These are phyloP conservation scores for Diaprepes abbreviatus DNA, from an alignment of 2,888 invertebrate genomes.

Conservation along the genomic window DNA sequence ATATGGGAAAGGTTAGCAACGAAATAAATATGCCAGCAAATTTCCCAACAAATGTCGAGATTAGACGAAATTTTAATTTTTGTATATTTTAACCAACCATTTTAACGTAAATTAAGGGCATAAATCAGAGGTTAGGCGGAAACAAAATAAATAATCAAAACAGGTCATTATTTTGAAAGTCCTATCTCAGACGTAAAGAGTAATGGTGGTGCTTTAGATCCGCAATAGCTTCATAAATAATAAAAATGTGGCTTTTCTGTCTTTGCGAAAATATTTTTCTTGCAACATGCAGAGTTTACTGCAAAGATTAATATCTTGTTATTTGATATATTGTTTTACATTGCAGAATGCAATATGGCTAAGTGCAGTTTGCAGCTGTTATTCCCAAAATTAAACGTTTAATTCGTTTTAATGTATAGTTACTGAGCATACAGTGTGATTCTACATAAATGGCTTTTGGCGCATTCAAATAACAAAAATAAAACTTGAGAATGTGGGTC, in stretches of 20 bases:
- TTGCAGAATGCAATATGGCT: too few species aligned
- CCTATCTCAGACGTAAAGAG: slow-evolving; percentile 47
- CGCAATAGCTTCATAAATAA: slow-evolving; percentile 46
- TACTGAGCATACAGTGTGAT: too few species aligned
- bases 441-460: too few species aligned
- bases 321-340: background rate
- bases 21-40: too few species aligned
- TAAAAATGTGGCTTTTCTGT: slow-evolving; percentile 48
- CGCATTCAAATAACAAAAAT: too few species aligned
- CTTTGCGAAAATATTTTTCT: slow-evolving; percentile 32
- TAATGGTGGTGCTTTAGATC: slow-evolving; percentile 44
- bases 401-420: too few species aligned
- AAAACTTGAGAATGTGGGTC: too few species aligned
- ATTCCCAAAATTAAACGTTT: too few species aligned
- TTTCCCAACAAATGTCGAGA: too few species aligned
- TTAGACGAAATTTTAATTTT: too few species aligned
- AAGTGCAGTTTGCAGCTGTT: too few species aligned
- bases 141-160: slow-evolving; percentile 48
- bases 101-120: background rate
- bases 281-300: slow-evolving; percentile 15
- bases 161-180: slow-evolving; percentile 47
- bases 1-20: too few species aligned
- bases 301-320: slow-evolving; percentile 17
- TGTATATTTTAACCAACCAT: background rate
- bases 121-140: slow-evolving; percentile 13